These are phyloP conservation scores for Hormiphora californensis DNA, from an alignment of 37 sponge, comb jelly and placozoan genomes.

Conservation along the genomic window DNA sequence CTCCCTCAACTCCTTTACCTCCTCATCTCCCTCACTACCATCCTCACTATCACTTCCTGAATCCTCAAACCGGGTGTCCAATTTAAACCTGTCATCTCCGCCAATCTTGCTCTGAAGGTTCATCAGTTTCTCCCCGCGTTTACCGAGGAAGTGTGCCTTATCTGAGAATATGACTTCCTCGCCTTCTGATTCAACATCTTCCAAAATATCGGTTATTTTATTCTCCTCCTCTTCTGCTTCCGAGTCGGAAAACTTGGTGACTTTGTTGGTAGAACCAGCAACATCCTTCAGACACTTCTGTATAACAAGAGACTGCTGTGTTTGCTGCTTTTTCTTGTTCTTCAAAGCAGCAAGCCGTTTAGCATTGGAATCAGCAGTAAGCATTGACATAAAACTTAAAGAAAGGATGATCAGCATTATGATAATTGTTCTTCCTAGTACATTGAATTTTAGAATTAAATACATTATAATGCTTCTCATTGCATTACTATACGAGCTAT, in stretches of 20 bases:
- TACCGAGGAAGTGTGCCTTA: slow-evolving; percentile 16
- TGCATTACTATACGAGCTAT: too few species aligned
- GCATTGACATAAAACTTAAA: too few species aligned
- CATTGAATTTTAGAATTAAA: too few species aligned
- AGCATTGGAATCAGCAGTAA: too few species aligned
- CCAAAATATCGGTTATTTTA: neutral
- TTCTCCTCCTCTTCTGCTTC: neutral
- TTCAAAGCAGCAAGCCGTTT: slow-evolving; percentile 14
- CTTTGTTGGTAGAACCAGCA: neutral
- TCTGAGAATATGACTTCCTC: neutral
- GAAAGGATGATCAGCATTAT: too few species aligned
- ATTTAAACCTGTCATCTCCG: slow-evolving; percentile 34
- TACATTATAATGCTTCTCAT: too few species aligned
- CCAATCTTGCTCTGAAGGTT: slow-evolving; percentile 16
- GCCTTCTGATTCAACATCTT: slow-evolving; percentile 30
- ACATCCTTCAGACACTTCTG: neutral
- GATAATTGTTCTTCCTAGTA: too few species aligned
- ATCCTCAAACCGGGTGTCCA: neutral
- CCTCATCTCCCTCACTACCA: neutral
- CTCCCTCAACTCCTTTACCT: neutral
- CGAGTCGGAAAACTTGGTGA: slow-evolving; percentile 1
- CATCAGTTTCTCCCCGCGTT: slow-evolving; percentile 14
- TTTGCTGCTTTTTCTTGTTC: neutral
- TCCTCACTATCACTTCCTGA: slow-evolving; percentile 4
- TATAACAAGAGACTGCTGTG: neutral